These are phyloP conservation scores for Ricordea florida DNA, from an alignment of 92 coral and sea anemone genomes.

Conservation along the genomic window DNA sequence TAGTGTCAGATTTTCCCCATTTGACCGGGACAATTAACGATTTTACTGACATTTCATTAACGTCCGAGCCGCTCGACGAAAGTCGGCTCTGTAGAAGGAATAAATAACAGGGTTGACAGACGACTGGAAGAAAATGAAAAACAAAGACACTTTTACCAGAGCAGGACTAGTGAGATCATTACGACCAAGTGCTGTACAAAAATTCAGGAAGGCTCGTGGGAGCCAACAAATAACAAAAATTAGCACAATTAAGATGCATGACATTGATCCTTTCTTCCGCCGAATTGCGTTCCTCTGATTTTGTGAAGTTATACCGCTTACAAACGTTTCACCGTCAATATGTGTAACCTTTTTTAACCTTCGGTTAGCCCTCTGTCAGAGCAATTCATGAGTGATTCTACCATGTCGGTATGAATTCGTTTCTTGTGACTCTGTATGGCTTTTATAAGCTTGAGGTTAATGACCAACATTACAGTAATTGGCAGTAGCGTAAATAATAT, in stretches of 20 bases:
- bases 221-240: conserved; percentile 60
- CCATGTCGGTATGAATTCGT: conserved; percentile 3
- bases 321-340: background rate
- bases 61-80: conserved; percentile 63
- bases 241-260: conserved; percentile 58
- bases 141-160: conserved; percentile 53
- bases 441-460: conserved; percentile 57
- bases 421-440: conserved; percentile 48
- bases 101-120: conserved; percentile 65
- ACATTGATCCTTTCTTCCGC: conserved; percentile 35
- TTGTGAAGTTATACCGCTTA: background rate
- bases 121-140: conserved; percentile 65
- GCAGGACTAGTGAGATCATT: background rate
- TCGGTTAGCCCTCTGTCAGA: background rate
- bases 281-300: background rate
- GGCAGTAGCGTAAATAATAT: conserved; percentile 53
- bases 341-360: background rate
- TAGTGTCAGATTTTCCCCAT: too few species aligned
- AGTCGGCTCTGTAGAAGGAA: conserved; percentile 61
- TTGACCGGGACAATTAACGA: too few species aligned
- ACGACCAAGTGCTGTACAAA: conserved; percentile 4
- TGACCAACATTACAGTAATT: conserved; percentile 29
- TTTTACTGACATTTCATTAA: conserved; percentile 2
- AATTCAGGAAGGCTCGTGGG: conserved; percentile 55
- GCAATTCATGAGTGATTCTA: background rate